Evolutionary conservation across 2,113 vertebrate genomes (phyloP).

Genomic region (Cariama cristata): DNA sequence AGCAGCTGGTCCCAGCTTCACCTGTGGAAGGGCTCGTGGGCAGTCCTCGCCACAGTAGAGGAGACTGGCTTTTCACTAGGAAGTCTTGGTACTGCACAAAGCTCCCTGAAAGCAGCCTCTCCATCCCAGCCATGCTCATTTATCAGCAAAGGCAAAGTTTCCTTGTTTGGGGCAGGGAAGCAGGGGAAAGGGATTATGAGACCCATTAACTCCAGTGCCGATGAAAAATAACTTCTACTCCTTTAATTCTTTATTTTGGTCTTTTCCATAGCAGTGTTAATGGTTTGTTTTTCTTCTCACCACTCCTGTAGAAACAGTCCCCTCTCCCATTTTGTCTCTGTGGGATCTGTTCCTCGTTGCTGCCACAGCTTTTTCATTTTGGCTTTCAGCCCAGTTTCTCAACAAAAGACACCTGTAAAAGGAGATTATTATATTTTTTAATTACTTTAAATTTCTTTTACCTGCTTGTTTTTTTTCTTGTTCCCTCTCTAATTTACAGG

Average conservation of each 20-base stretch:
- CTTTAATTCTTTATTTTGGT: neutral
- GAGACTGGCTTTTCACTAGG: neutral
- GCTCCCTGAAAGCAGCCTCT: neutral
- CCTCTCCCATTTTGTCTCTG: neutral
- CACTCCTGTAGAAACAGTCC: neutral
- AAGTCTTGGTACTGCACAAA: neutral
- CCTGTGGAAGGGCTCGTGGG: rapidly evolving
- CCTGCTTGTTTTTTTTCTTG: neutral
- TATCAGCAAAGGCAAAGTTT: neutral
- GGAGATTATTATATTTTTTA: neutral
- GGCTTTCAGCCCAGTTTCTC: slow-evolving; percentile 17
- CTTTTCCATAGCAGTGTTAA: neutral
- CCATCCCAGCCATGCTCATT: neutral
- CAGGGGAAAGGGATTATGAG: neutral
- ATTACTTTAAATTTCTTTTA: neutral
- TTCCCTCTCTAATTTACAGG: neutral
- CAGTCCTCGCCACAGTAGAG: neutral
- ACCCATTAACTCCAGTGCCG: neutral
- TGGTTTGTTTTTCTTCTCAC: neutral
- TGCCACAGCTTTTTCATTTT: neutral
- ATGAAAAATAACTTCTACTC: neutral
- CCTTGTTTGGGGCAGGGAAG: neutral
- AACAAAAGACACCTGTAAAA: neutral
- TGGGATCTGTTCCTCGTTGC: neutral
- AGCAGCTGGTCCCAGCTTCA: neutral